Evolutionary conservation across 1,140 invertebrate genomes (phyloP).

Genomic region (Ceratina japonica): DNA sequence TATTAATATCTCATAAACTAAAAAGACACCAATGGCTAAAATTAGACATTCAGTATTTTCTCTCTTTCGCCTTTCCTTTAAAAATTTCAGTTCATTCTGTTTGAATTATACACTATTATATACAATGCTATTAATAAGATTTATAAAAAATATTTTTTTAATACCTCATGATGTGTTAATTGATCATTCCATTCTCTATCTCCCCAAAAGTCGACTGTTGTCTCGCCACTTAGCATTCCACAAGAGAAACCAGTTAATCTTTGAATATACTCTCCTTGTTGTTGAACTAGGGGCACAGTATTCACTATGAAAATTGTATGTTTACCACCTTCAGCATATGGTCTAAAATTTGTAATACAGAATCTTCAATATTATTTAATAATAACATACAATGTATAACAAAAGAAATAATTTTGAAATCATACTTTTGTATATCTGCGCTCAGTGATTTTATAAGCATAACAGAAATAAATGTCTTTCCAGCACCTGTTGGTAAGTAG

Average conservation of each 20-base stretch:
- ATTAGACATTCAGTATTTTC: too few species aligned
- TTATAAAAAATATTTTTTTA: background rate
- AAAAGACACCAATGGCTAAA: too few species aligned
- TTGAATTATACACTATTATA: background rate
- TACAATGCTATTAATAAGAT: too few species aligned
- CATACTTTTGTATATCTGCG: constrained; percentile 78
- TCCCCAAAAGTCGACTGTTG: constrained; percentile 85
- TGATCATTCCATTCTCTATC: constrained; percentile 83
- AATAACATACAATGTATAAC: too few species aligned
- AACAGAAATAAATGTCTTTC: constrained; percentile 96
- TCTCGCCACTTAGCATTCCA: constrained; percentile 80
- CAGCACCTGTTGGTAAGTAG: constrained; percentile 93
- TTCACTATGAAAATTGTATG: constrained; percentile 88
- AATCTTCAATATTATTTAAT: background rate
- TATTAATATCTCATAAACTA: too few species aligned
- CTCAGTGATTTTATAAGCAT: constrained; percentile 87
- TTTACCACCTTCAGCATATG: constrained; percentile 84
- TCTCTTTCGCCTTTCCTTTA: constrained; percentile 51
- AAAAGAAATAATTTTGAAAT: constrained; percentile 22
- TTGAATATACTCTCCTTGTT: constrained; percentile 86
- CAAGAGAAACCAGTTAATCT: constrained; percentile 81
- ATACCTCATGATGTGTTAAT: constrained; percentile 82
- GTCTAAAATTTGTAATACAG: constrained; percentile 62
- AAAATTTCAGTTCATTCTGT: background rate
- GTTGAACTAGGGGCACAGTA: constrained; percentile 88